Evolutionary conservation across 2,113 vertebrate species (phyloP), one percentile per base, ranked within the genome.

Genomic region (Pyrgilauda ruficollis): DNA sequence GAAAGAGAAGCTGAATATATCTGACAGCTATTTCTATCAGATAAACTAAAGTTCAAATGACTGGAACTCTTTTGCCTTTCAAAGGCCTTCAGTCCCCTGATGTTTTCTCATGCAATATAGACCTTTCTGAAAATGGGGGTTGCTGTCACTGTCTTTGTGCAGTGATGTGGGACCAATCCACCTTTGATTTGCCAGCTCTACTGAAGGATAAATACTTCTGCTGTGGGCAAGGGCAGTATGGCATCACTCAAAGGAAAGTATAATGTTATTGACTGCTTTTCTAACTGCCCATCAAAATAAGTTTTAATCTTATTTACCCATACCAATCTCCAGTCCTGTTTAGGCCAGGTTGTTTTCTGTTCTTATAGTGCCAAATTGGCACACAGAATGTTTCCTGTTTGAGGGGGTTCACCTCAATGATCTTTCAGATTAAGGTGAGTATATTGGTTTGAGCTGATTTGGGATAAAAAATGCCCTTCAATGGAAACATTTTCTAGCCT

Each of bases 1-100:
- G 92, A 96, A 97, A 96, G 80, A 89, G 84, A 84, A 84, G 53
- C 93, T 94, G 92, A 96, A 92, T 94, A 76, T 75, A 96, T 95
- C 92, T 97, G 97, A 97, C 97, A 96, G 97, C 55, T 73, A 76
- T 96, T 97, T 97, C 92, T 90, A 97, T 97, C 97, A 96, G 97
- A 97, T 97, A 94, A 97, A 96, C 93, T 89, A 87, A 97, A 97
- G 96, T 97, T 97, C 96, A 96, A 94, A 96, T 76, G 88, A 96
- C 82, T 93, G 77, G 79, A 93, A 91, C 72, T 95, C 90, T 82
- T 96, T 93, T 97, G 93, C 87, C 88, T 97, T 97, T 97, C 96
- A 97, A 97, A 97, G 73, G 72, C 80, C 84, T 81, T 46, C 43
- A 83, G 74, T 93, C 74, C 78, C 94, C 80, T 77, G 93, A 80